Conservation (phyloP, 2,888 invertebrate genomes). For the Quadroppia sp. region DNA sequence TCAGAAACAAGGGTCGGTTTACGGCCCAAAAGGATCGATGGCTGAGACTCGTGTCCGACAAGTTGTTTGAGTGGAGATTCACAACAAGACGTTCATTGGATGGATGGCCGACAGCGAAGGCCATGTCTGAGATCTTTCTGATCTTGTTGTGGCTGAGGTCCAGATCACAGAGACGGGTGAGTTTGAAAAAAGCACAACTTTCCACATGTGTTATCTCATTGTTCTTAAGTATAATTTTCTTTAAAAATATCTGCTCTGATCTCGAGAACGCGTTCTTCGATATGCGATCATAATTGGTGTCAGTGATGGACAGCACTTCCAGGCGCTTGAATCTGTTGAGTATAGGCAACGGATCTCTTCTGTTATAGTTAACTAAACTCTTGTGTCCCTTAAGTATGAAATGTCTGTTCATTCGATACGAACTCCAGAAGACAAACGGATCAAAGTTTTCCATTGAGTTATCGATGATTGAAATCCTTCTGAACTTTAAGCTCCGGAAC, state of each 20-base stretch:
- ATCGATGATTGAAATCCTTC: conserved; percentile 18
- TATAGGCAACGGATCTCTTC: conserved; percentile 9
- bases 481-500: background rate
- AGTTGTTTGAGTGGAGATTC: conserved; percentile 23
- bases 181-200: conserved; percentile 14
- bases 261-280: conserved; percentile 9
- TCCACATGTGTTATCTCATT: conserved; percentile 23
- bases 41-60: background rate
- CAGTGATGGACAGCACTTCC: conserved; percentile 8
- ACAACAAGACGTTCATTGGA: background rate
- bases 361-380: conserved; percentile 3
- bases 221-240: background rate
- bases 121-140: background rate
- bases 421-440: conserved; percentile 23
- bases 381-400: conserved; percentile 24
- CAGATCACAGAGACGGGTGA: background rate
- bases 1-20: conserved; percentile 23
- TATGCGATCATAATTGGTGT: conserved; percentile 20
- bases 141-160: conserved; percentile 10
- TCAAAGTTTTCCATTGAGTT: conserved; percentile 19
- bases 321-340: conserved; percentile 4
- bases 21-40: background rate
- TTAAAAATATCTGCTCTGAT: conserved; percentile 1
- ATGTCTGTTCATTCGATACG: conserved; percentile 24
- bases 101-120: background rate